Percentiles rank a stretch among this genome's conserved stretches.
Evolutionary conservation across 1,140 invertebrate species (phyloP).

Genomic region (Bicyclus anynana): DNA sequence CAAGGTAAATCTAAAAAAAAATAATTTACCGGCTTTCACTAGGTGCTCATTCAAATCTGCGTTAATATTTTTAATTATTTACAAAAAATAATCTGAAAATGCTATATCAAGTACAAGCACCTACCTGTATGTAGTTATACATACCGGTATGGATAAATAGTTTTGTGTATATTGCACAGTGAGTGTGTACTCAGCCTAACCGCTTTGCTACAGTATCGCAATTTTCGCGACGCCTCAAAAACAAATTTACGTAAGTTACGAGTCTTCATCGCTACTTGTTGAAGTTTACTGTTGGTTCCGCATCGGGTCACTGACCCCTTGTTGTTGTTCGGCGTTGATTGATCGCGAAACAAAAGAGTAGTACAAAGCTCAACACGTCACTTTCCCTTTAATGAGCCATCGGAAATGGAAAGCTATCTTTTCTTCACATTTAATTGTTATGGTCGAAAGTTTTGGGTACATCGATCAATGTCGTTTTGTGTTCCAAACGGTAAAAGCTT

Average conservation of each 20-base stretch:
- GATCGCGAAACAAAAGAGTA: conserved; percentile 29
- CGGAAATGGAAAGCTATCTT: conserved; percentile 8
- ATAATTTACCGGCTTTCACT: too few relatives aligned
- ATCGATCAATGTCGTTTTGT: neutral
- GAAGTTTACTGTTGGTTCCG: conserved; percentile 31
- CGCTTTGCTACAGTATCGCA: conserved; percentile 21
- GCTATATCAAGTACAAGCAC: too few relatives aligned
- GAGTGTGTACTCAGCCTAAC: conserved; percentile 17
- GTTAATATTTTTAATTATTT: too few relatives aligned
- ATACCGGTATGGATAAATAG: too few relatives aligned
- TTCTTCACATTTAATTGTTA: neutral
- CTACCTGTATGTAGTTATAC: too few relatives aligned
- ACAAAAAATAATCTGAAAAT: too few relatives aligned
- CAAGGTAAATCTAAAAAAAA: too few relatives aligned
- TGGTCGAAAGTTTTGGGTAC: neutral
- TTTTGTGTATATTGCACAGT: too few relatives aligned
- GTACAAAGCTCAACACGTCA: conserved; percentile 24
- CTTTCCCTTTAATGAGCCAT: conserved; percentile 24
- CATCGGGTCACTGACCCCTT: conserved; percentile 24
- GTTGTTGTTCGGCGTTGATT: conserved; percentile 20
- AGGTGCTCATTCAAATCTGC: too few relatives aligned
- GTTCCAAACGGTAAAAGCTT: neutral
- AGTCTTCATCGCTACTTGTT: conserved; percentile 32
- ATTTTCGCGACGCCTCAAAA: conserved; percentile 26
- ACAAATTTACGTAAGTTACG: conserved; percentile 33